These are phyloP conservation scores for Thaumatotibia leucotreta DNA, from an alignment of 1,140 invertebrate genomes.

Conservation along the genomic window DNA sequence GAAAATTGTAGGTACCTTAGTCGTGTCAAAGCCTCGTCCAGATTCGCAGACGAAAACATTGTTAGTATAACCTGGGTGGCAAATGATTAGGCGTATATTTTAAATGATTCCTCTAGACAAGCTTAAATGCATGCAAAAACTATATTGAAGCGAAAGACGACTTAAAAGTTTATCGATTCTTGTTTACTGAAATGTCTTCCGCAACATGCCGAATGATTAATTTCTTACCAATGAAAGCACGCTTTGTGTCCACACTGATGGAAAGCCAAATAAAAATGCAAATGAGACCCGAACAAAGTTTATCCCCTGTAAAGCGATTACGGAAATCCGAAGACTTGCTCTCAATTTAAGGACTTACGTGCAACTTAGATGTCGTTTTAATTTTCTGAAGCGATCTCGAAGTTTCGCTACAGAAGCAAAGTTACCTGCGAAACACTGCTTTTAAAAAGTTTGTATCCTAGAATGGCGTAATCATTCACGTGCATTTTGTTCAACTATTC, in stretches of 20 bases:
- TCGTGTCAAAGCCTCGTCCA: no score
- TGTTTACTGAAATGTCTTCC: background rate
- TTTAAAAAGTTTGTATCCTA: background rate
- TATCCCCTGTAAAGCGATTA: constrained; percentile 8
- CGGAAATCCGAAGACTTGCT: background rate
- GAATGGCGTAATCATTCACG: no score
- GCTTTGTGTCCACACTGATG: background rate
- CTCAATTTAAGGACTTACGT: constrained; percentile 2
- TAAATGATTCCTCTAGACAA: no score
- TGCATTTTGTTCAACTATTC: no score
- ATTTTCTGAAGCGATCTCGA: background rate
- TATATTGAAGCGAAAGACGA: background rate
- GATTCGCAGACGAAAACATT: no score
- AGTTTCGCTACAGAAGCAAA: background rate
- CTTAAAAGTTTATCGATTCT: background rate
- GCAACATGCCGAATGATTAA: background rate
- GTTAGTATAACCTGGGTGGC: no score
- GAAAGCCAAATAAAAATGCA: constrained; percentile 8
- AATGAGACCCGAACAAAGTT: constrained; percentile 4
- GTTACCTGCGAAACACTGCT: background rate
- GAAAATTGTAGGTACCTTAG: no score
- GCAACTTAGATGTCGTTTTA: background rate
- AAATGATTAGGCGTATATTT: no score
- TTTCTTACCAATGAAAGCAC: background rate
- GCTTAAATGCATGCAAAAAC: no score